These are phyloP conservation scores for Chouioia cunea DNA, from an alignment of 2,888 invertebrate species.

Conservation along the genomic window DNA sequence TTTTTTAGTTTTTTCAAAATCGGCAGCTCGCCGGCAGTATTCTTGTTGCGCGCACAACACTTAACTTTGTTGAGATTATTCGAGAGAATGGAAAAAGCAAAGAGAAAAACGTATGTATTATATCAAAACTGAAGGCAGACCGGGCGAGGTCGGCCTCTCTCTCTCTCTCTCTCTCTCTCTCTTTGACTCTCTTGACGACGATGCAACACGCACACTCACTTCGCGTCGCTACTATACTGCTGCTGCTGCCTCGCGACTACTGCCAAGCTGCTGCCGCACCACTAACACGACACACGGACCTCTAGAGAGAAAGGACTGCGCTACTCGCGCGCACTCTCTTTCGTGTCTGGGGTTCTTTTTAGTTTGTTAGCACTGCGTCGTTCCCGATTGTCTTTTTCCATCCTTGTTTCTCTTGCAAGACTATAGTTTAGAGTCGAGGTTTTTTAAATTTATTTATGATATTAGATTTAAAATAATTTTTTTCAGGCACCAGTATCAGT, in stretches of 20 bases:
- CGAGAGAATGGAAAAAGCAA: constrained; percentile 1
- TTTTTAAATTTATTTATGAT: no score
- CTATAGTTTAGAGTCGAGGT: no score
- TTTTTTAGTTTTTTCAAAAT: no score
- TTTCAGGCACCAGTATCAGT: no score
- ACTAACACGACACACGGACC: not conserved
- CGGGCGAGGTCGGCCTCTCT: not conserved
- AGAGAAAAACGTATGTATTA: not conserved
- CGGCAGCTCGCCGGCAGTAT: no score
- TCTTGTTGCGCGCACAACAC: no score
- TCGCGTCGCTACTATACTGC: constrained; percentile 10
- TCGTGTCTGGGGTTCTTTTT: not conserved
- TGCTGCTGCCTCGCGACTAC: constrained; percentile 40
- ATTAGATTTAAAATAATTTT: no score
- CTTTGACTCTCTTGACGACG: constrained; percentile 4
- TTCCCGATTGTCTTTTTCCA: not conserved
- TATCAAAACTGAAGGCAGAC: not conserved
- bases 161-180: not conserved
- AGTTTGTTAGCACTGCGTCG: constrained; percentile 12
- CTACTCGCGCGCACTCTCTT: constrained; percentile 1
- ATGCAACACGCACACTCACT: not conserved
- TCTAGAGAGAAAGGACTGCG: constrained; percentile 18
- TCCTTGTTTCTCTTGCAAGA: no score
- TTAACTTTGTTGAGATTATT: not conserved
- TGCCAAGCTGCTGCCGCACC: not conserved